Evolutionary conservation across 2,888 invertebrate genomes (phyloP).

Genomic region (Ophion ellenae): DNA sequence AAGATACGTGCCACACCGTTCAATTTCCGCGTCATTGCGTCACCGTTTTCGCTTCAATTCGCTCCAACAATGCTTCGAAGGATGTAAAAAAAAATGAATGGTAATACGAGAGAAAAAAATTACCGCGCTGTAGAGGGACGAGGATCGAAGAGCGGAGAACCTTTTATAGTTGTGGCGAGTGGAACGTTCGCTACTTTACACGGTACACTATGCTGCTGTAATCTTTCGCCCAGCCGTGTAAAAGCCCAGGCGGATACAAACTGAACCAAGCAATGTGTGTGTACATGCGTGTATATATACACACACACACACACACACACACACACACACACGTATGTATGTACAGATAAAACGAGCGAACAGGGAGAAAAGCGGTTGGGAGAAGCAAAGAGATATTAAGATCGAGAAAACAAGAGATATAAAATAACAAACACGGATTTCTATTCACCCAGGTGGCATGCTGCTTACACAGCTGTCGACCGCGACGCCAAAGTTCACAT

Average conservation of each 20-base stretch:
- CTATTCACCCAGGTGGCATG: conserved; percentile 59
- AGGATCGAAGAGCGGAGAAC: neutral
- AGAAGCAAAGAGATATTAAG: conserved; percentile 49
- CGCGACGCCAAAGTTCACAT: conserved; percentile 14
- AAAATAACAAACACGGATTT: conserved; percentile 46
- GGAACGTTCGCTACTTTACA: conserved; percentile 53
- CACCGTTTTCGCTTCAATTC: conserved; percentile 59
- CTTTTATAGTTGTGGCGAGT: conserved; percentile 18
- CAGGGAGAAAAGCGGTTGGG: neutral
- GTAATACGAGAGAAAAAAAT: neutral
- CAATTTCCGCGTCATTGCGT: conserved; percentile 52
- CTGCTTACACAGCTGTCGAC: conserved; percentile 57
- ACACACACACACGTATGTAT: neutral
- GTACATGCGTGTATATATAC: neutral
- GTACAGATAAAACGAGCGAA: neutral
- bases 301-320: neutral
- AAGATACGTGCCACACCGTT: conserved; percentile 19
- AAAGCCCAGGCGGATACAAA: conserved; percentile 38
- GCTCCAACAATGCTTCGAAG: conserved; percentile 58
- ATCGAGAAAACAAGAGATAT: conserved; percentile 57
- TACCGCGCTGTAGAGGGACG: neutral
- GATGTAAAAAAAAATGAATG: conserved; percentile 16
- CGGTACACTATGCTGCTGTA: conserved; percentile 20
- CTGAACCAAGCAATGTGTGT: conserved; percentile 4
- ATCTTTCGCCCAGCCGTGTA: conserved; percentile 48